phyloP scores from a whole-genome alignment of 2,888 invertebrate genomes.

The Laothoe populi region DNA sequence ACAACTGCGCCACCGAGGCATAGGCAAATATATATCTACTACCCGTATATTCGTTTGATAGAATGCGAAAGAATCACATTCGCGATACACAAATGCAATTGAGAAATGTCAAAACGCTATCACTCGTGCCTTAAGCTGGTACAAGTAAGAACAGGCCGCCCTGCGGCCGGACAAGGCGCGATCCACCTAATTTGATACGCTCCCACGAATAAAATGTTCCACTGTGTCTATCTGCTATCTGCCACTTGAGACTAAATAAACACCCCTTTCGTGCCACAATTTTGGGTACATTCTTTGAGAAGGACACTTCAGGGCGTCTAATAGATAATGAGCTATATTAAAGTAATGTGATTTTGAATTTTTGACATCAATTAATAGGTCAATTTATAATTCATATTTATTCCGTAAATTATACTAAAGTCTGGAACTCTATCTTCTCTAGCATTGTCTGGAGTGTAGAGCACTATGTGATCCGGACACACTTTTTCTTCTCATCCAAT shows the following conservation, averaged over 20 bases:
- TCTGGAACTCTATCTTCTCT: too few relatives aligned
- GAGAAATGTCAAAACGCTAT: slow-evolving; percentile 40
- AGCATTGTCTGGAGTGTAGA: too few relatives aligned
- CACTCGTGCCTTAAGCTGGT: slow-evolving; percentile 37
- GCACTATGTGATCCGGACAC: too few relatives aligned
- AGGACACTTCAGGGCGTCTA: neutral
- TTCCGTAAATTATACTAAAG: too few relatives aligned
- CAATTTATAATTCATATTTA: too few relatives aligned
- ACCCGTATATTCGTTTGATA: too few relatives aligned
- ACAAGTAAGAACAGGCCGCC: slow-evolving; percentile 51
- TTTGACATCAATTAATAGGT: too few relatives aligned
- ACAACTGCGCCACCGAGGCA: too few relatives aligned
- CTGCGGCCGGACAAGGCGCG: slow-evolving; percentile 70
- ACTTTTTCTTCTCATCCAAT: too few relatives aligned
- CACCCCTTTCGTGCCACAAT: slow-evolving; percentile 20
- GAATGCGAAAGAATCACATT: neutral
- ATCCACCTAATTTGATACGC: slow-evolving; percentile 70
- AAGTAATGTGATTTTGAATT: neutral
- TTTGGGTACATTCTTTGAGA: slow-evolving; percentile 14
- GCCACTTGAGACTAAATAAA: slow-evolving; percentile 27
- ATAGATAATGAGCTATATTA: neutral
- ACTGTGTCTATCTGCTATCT: slow-evolving; percentile 26
- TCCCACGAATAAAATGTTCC: slow-evolving; percentile 44
- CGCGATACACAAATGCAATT: neutral
- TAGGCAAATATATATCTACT: too few relatives aligned